These are phyloP conservation scores for Drosophila dives DNA, from an alignment of 2,888 invertebrate genomes.

Conservation along the genomic window DNA sequence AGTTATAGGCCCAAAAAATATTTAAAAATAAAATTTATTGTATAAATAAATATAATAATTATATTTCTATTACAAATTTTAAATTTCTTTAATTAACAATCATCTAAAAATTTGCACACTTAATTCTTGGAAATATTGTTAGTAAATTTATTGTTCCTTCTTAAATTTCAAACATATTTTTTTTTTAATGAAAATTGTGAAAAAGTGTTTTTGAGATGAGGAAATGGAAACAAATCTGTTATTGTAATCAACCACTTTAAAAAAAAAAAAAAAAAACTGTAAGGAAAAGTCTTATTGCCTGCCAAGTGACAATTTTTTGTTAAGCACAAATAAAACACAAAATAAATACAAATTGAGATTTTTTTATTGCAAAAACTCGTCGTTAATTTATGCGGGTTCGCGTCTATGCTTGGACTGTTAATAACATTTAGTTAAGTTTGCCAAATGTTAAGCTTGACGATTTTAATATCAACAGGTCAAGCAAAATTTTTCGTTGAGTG, in stretches of 20 bases:
- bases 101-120: background rate
- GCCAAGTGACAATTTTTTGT: background rate
- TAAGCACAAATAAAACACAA: background rate
- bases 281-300: background rate
- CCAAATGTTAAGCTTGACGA: background rate
- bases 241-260: background rate
- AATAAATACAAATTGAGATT: background rate
- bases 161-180: background rate
- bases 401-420: background rate
- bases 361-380: too few species aligned
- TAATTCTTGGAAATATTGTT: background rate
- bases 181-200: background rate
- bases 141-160: background rate
- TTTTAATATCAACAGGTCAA: background rate
- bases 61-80: background rate
- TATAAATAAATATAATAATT: background rate
- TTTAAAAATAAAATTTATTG: background rate
- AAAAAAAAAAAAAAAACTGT: background rate
- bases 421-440: background rate
- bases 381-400: background rate
- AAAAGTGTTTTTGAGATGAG: background rate
- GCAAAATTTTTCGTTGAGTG: slow-evolving; percentile 19
- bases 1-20: background rate
- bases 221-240: background rate
- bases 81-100: background rate